Evolutionary conservation across 2,888 invertebrate species (phyloP), one percentile per base, ranked within the genome.

Genomic region (Epinotia demarniana): DNA sequence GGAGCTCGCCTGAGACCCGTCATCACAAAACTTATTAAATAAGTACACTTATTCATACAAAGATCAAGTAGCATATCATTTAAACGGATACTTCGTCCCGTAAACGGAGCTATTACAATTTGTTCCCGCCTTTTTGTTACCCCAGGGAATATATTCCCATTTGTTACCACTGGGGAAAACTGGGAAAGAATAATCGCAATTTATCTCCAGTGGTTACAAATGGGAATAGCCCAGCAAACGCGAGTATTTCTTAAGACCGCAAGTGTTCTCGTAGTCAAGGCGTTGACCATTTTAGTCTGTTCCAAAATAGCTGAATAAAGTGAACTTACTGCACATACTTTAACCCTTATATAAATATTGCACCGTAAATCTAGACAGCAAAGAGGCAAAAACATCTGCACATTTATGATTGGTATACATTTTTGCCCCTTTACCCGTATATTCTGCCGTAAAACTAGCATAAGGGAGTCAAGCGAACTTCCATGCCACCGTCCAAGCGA

Each of bases 381-480:
- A 53, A 53, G 53, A 53, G 53, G 5, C n/a, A 53, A 53, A 53
- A 49, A 49, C 0, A 13, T 49, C 16, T 16, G 39, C 39, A 39
- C 39, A 8, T 39, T 39, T 2, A 39, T 5, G 53, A n/a, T 8
- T 53, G 8, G 53, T n/a, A 5, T 49, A 49, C 53, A 53, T 49
- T 16, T n/a, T 53, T n/a, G 53, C 53, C 53, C 6, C 53, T 53
- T 53, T n/a, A 8, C 53, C 53, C 12, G 49, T 49, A 16, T 49
- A 16, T 5, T 16, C 49, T 53, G 53, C n/a, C 53, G n/a, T n/a
- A 53, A 53, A n/a, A 53, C 53, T n/a, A 23, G 9, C 16, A 16
- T 49, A 13, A 1, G 27, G 67, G 58, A 19, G 19, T 68, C 68
- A 58, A 68, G 58, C 68, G 33, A 43, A 68, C 68, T 18, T 61